Base-by-base conservation (phyloP, 1,140 invertebrate genomes). In the Diploscapter pachys region DNA sequence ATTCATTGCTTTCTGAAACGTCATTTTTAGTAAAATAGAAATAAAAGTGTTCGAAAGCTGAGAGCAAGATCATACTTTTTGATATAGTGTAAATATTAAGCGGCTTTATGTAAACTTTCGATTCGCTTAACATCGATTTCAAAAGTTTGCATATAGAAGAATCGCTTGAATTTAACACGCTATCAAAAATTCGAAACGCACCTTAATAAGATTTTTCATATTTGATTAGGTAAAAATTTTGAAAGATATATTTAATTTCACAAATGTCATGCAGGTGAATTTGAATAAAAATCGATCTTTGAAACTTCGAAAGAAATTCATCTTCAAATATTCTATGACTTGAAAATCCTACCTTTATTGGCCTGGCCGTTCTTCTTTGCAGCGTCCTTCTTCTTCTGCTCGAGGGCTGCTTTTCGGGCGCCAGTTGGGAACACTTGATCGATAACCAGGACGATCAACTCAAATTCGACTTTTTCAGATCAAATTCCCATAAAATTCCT, bases 381-480 rank as follows among this genome's bases (percentile, higher is more conserved):
- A 56, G 74, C 75, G 59, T 78, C 75, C 64, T 77, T 68, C 3
- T 57, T 49, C 51, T 77, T 73, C 55, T 71, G 65, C 4, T 70
- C 55, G n/a, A 54, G 62, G n/a, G 67, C 67, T 11, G 63, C 11
- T 11, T 62, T 70, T 55, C 59, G 59, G 50, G 49, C 48, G 68
- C 72, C 75, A 66, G 77, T 78, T 11, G 77, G 77, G 75, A 78
- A 78, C 2, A 79, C 71, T 73, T 72, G 74, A 64, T 69, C 76
- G 53, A 79, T 79, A 63, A 77, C 71, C 62, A 80, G 72, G 9
- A 79, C 75, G 31, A 75, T 80, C 57, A 79, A 71, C 78, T 79
- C 62, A 52, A 79, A 72, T 51, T 48, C 4, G 50, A 3, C 51
- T n/a, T 5, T 3, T 50, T 59, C 31, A 31, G 31, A 31, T 31